A percentile compares a stretch with the other conserved stretches of the same genome.
phyloP scores from a whole-genome alignment of 2,113 vertebrate species.

The Alexandromys fortis region DNA sequence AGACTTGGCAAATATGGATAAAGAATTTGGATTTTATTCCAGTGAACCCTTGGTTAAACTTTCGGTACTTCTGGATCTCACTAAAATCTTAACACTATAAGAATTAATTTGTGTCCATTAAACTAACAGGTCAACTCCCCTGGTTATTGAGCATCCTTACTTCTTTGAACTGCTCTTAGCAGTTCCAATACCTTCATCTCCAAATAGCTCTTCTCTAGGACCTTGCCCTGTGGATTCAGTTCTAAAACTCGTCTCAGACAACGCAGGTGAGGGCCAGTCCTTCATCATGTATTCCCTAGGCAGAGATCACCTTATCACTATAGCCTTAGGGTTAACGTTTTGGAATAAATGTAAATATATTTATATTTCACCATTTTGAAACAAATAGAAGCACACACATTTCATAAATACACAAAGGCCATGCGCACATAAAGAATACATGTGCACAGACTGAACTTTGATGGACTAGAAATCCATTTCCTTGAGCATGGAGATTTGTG shows the following conservation, averaged over 20 bases:
- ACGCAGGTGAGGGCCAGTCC: conserved; percentile 11
- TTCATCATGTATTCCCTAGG: not conserved
- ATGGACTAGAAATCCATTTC: conserved; percentile 49
- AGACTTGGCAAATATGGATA: not conserved
- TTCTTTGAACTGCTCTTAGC: conserved; percentile 41
- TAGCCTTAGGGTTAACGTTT: conserved; percentile 49
- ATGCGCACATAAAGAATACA: conserved; percentile 21
- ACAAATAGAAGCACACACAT: not conserved
- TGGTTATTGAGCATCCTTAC: conserved; percentile 6
- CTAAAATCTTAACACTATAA: not conserved
- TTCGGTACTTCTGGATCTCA: not conserved
- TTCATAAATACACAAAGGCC: conserved; percentile 38
- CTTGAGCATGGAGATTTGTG: not conserved
- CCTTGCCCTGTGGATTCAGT: conserved; percentile 40
- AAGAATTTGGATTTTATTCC: conserved; percentile 34
- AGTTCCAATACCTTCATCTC: not conserved
- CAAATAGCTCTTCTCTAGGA: conserved; percentile 28
- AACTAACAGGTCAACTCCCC: conserved; percentile 39
- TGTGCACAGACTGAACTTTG: conserved; percentile 18
- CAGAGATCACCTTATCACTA: not conserved
- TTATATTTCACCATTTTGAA: not conserved
- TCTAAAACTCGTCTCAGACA: conserved; percentile 11
- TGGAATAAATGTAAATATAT: not conserved
- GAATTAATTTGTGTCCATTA: conserved; percentile 54
- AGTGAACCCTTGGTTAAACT: conserved; percentile 32